Base-by-base conservation (phyloP, 2,797 vertebrate genomes). In the Parauchenoglanis ngamensis region DNA sequence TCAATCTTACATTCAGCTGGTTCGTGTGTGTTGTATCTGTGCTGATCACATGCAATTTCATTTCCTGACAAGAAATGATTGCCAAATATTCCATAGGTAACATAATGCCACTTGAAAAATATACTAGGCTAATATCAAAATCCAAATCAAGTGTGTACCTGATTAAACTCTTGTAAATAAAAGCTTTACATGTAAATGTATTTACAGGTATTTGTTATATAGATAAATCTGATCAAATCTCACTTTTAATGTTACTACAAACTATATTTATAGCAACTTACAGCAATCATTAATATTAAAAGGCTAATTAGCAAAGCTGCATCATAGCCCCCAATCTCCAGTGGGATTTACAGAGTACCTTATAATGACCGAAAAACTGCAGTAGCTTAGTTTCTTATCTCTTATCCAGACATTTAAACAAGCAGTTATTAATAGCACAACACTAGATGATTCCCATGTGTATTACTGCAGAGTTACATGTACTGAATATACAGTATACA, bases 401-500 rank as follows among this genome's bases (percentile, higher is more conserved):
- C 15, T 52, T 82, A 82, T 82, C 44, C n/a, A 67, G 80, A 28
- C 80, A 52, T 49, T 49, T 82, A 67, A 19, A 49, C 44, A 10
- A 67, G 44, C 15, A 82, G 17, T 65, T 82, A 82, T 65, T 82
- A 49, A 82, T 31, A 72, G 83, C 65, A 68, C 44, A 83, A 83
- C n/a, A 73, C 13, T 59, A 57, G 49, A 84, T 1, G 0, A 84
- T 84, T 73, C 54, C 23, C 28, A n/a, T 59, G 83, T 73, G 83
- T 56, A 67, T 67, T 52, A 63, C 23, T 65, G 28, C 52, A 67
- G 46, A 77, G 28, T 40, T 79, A 56, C 46, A 86, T 86, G 75
- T 68, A 67, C 61, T 8, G 31, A 65, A 78, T 87, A 56, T 83
- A 83, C 79, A 87, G 79, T 87, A 56, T 83, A 83, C 79, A 87